phyloP scores from a whole-genome alignment of 2,888 invertebrate species.

The Andrena praecox region DNA sequence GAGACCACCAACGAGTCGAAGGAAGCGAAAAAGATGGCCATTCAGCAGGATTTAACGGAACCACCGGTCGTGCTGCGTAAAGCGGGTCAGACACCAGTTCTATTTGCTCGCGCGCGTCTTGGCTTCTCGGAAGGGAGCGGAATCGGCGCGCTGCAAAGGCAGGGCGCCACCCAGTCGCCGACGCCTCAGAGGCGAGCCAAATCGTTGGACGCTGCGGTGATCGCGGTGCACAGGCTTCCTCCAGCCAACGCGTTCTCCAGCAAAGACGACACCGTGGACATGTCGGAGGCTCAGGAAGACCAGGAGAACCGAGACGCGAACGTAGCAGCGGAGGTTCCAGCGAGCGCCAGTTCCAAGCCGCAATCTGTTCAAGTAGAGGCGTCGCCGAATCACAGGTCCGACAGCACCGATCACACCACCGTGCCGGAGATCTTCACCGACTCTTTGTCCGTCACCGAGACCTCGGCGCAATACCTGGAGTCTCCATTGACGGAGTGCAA shows the following conservation, averaged over 20 bases:
- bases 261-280: constrained; percentile 94
- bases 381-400: constrained; percentile 80
- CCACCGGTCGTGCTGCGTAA: constrained; percentile 89
- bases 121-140: constrained; percentile 95
- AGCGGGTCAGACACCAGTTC: constrained; percentile 91
- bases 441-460: constrained; percentile 82
- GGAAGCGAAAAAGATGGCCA: constrained; percentile 64
- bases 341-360: constrained; percentile 32
- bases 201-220: constrained; percentile 93
- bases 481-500: constrained; percentile 82
- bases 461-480: constrained; percentile 81
- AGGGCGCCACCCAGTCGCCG: constrained; percentile 92
- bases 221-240: constrained; percentile 92
- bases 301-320: constrained; percentile 26
- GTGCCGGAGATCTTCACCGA: constrained; percentile 81
- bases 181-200: constrained; percentile 92
- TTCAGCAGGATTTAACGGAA: constrained; percentile 87
- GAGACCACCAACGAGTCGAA: constrained; percentile 56
- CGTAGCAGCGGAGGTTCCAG: not conserved
- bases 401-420: constrained; percentile 81
- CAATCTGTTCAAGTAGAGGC: constrained; percentile 73
- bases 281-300: constrained; percentile 85
- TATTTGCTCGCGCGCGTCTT: constrained; percentile 92
- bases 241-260: constrained; percentile 95
- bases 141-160: constrained; percentile 90